Evolutionary conservation across 1,140 invertebrate genomes (phyloP), one percentile per base, ranked within the genome.

Genomic region (Drosophila repleta): DNA sequence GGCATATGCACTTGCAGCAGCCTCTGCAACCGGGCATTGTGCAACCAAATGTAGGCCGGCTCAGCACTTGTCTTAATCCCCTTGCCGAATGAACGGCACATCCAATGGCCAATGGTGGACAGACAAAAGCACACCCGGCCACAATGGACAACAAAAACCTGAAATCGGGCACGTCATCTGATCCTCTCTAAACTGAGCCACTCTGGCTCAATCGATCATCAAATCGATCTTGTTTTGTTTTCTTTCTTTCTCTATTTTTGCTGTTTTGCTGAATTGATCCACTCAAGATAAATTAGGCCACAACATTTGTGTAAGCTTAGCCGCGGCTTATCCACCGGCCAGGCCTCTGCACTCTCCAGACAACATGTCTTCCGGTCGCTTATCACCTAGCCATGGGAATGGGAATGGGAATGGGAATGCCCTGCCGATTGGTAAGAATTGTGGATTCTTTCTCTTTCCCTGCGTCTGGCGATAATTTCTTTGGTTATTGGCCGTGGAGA

Each of bases 231-330:
- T 52, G 41, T 62, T 56, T 51, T 51, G 61, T 35, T 62, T 35
- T 39, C 13, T 26, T 29, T 8, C 1, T 7, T 29, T 29, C 8
- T 29, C 4, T 29, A 45, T 64, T 52, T 32, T 26, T 58, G 13
- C 8, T 10, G 24, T 26, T 11, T 72, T 46, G 55, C 24, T 63
- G 66, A 78, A 80, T 80, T 80, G 83, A 87, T 87, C 83, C 79
- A 87, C 83, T 87, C 83, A 88, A 76, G 75, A 87, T 87, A 88
- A 83, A 83, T 88, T 87, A 83, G 62, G 57, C 72, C 75, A 79
- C 82, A 81, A 88, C 81, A 85, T 77, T 76, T 85, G 78, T 88
- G 79, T 76, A 87, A 88, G 83, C 79, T 83, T 83, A 88, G 66
- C 57, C 82, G 29, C 6, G 15, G 80, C 73, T 80, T 72, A 72